Evolutionary conservation across 2,888 invertebrate species (phyloP).

Genomic region (Callyntrura guangdongensis): DNA sequence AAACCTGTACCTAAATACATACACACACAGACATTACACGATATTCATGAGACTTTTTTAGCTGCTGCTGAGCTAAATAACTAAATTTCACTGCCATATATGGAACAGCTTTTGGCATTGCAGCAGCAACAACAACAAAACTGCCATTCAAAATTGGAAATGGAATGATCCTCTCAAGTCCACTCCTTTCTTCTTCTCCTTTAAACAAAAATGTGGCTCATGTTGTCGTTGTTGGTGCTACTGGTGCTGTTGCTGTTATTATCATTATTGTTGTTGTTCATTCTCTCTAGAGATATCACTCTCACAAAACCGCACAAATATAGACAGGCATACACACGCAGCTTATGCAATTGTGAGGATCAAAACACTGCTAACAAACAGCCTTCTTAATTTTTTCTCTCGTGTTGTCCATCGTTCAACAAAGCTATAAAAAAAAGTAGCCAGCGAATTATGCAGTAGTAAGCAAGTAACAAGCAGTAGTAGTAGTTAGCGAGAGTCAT

Average conservation of each 20-base stretch:
- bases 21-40: background rate
- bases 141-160: no score
- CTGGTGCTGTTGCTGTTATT: background rate
- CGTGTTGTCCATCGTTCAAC: constrained; percentile 9
- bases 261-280: constrained; percentile 39
- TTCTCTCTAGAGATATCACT: background rate
- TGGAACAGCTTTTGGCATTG: constrained; percentile 75
- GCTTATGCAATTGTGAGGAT: background rate
- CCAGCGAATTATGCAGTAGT: background rate
- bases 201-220: no score
- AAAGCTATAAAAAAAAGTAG: constrained; percentile 10
- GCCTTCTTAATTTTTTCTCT: background rate
- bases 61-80: constrained; percentile 61
- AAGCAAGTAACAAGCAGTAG: no score
- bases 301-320: constrained; percentile 14
- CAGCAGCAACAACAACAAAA: constrained; percentile 5
- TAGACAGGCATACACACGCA: background rate
- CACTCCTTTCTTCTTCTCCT: background rate
- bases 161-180: constrained; percentile 30
- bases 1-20: background rate
- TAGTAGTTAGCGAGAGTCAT: no score
- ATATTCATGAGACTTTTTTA: no score
- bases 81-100: constrained; percentile 75
- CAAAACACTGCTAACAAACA: background rate
- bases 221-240: no score